These are phyloP conservation scores for Sciurus vulgaris DNA, from an alignment of 2,797 vertebrate genomes.

Conservation along the genomic window DNA sequence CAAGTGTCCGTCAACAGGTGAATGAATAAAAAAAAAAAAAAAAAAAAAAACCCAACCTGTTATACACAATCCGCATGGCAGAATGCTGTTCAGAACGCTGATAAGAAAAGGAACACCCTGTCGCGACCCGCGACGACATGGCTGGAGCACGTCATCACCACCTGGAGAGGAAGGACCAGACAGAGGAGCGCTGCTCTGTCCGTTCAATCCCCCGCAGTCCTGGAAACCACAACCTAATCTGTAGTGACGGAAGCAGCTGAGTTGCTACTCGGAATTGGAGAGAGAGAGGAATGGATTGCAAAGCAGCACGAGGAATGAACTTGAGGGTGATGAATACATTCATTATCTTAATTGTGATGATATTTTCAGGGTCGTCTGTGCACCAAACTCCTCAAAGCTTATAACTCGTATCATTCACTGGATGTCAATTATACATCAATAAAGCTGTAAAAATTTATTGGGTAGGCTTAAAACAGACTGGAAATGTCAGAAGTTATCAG, in stretches of 20 bases:
- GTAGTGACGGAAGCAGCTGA: neutral
- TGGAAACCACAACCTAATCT: neutral
- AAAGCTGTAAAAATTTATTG: slow-evolving; percentile 29
- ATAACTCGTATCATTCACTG: neutral
- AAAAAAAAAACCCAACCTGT: no score
- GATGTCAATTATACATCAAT: neutral
- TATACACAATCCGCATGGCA: no score
- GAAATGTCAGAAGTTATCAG: neutral
- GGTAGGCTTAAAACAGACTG: neutral
- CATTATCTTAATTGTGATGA: neutral
- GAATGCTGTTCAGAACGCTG: neutral
- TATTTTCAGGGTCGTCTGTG: neutral
- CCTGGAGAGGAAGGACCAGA: neutral
- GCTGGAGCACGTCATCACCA: no score
- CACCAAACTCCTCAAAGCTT: neutral
- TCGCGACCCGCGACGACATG: rapidly evolving
- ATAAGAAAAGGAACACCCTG: neutral
- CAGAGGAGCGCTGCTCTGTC: neutral
- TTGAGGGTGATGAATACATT: neutral
- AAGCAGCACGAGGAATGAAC: neutral
- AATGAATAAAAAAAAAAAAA: neutral
- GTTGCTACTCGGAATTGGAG: no score
- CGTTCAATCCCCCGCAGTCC: neutral
- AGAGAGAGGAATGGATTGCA: neutral
- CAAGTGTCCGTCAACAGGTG: neutral